Percentiles rank a stretch among this genome's conserved stretches.
These are phyloP conservation scores for Perizoma flavofasciatum DNA, from an alignment of 2,888 invertebrate species.

Conservation along the genomic window DNA sequence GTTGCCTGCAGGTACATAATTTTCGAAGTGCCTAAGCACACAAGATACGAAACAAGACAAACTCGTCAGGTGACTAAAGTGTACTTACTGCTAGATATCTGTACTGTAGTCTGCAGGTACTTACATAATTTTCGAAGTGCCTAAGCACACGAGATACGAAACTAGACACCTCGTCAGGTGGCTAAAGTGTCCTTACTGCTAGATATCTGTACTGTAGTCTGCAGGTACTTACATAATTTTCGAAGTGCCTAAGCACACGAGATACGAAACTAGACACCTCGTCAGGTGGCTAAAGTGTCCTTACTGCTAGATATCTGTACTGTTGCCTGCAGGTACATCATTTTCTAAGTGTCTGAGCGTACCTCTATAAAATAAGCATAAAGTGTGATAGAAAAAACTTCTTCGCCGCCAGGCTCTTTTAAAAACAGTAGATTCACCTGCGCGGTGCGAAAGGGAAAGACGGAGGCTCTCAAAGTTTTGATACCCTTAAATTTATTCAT, in stretches of 20 bases:
- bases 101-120: no score
- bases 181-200: no score
- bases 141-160: no score
- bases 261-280: not conserved
- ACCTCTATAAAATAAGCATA: constrained; percentile 46
- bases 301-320: constrained; percentile 2
- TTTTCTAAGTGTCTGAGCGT: constrained; percentile 38
- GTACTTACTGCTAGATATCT: no score
- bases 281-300: not conserved
- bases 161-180: no score
- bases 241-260: no score
- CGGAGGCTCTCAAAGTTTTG: constrained; percentile 37
- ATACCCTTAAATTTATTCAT: not conserved
- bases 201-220: no score
- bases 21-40: constrained; percentile 38
- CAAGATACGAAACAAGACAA: no score
- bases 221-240: no score
- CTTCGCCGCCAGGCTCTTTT: constrained; percentile 30
- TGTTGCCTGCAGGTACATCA: constrained; percentile 24
- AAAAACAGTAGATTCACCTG: constrained; percentile 42
- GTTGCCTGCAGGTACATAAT: constrained; percentile 26
- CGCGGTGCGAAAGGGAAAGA: constrained; percentile 27
- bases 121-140: no score
- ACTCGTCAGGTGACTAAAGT: no score
- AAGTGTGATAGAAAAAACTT: constrained; percentile 47